phyloP scores from a whole-genome alignment of 2,888 invertebrate genomes.

The Panorpa germanica region DNA sequence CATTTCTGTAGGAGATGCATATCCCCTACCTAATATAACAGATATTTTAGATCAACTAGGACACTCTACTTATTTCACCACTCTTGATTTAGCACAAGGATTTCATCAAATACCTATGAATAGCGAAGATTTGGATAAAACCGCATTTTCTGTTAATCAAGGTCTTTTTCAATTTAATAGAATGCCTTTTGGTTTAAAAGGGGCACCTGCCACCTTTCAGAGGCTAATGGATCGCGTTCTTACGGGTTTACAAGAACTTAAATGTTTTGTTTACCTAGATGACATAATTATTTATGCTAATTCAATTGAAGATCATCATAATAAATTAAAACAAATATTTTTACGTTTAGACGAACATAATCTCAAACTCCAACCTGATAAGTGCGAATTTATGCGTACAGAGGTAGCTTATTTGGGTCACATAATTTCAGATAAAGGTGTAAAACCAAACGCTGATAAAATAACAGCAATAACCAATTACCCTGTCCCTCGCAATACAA shows the following conservation, averaged over 20 bases:
- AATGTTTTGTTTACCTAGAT: conserved; percentile 19
- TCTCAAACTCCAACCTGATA: too few species aligned
- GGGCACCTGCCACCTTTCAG: conserved; percentile 22
- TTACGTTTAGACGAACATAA: too few species aligned
- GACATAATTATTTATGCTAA: conserved; percentile 17
- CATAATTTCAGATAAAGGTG: too few species aligned
- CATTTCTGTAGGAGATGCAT: conserved; percentile 18
- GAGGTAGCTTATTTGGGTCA: too few species aligned
- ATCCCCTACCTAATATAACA: conserved; percentile 19
- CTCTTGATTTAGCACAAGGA: conserved; percentile 20
- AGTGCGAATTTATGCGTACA: too few species aligned
- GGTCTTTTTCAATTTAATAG: conserved; percentile 19
- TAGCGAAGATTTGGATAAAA: conserved; percentile 17
- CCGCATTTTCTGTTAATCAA: conserved; percentile 18
- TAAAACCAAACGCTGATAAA: too few species aligned
- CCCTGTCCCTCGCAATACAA: conserved; percentile 13
- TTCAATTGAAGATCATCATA: too few species aligned
- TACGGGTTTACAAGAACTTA: conserved; percentile 16
- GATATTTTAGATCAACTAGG: conserved; percentile 20
- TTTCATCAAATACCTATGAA: conserved; percentile 20
- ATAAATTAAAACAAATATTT: too few species aligned
- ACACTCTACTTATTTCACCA: conserved; percentile 19
- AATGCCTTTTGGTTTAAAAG: conserved; percentile 21
- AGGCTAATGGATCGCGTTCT: conserved; percentile 20
- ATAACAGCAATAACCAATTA: conserved; percentile 14